Evolutionary conservation across 2,888 invertebrate genomes (phyloP), one percentile per base, ranked within the genome.

Genomic region (Sphecodes monilicornis): DNA sequence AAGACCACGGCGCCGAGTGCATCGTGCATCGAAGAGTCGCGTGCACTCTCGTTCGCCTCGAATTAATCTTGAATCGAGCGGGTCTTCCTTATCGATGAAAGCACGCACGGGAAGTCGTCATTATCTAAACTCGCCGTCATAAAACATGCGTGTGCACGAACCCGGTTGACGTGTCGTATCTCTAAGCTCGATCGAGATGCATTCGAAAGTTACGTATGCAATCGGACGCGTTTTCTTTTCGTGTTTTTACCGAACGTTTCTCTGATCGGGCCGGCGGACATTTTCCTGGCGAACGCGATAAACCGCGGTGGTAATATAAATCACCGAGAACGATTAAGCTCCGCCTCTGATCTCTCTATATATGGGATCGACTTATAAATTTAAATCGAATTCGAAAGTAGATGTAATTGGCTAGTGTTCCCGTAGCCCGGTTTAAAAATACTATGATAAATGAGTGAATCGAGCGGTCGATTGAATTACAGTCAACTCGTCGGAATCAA

Each of bases 281-380:
- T 54, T 82, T 78, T 50, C 80, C 32, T 29, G 71, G 71, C 66
- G 69, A 82, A 76, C 46, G 64, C 78, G 80, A 71, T 79, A 82
- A 82, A 78, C 79, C 57, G 66, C 29, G 36, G 46, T 36, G 46
- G 43, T 26, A 81, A 78, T 81, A 89, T 89, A 89, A 88, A 88
- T 87, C 89, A 85, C 64, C 66, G 32, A 18, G 77, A 81, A 85
- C 79, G 85, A 89, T 89, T 89, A 84, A 79, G 68, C 18, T 41
- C 18, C 22, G 66, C 64, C 26, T 80, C 85, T 73, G 77, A 85
- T 86, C 85, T 85, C 81, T 73, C 86, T 81, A 54, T 78, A 81
- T 81, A 81, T 70, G 85, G 85, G 68, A 46, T 73, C 79, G 76
- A 64, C 72, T 79, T 85, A 85, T 85, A 85, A 85, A 85, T 85